phyloP scores from a whole-genome alignment of 2,797 vertebrate genomes.

The Forpus xanthops region DNA sequence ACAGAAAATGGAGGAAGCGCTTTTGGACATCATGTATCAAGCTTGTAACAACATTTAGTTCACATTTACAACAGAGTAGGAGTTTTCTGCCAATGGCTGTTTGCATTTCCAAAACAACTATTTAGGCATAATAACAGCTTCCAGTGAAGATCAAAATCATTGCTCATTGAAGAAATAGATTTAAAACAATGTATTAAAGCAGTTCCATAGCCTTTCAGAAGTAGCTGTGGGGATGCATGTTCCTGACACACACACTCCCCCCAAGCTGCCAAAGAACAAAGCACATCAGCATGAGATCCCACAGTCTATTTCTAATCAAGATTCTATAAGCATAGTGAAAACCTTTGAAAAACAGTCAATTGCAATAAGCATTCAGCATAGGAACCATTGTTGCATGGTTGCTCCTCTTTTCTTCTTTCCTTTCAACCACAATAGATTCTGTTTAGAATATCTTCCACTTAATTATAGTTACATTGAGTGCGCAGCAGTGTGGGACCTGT shows the following conservation, averaged over 20 bases:
- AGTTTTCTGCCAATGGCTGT: neutral
- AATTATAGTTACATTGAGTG: neutral
- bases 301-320: neutral
- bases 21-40: neutral
- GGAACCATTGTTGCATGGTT: neutral
- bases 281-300: neutral
- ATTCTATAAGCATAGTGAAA: neutral
- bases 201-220: neutral
- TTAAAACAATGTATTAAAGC: neutral
- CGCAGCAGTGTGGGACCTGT: neutral
- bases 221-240: neutral
- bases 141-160: neutral
- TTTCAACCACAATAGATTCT: neutral
- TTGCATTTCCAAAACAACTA: neutral
- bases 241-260: neutral
- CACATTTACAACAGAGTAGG: neutral
- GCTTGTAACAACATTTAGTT: neutral
- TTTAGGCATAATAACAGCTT: neutral
- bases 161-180: neutral
- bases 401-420: neutral
- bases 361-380: neutral
- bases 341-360: neutral
- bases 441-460: neutral
- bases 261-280: neutral
- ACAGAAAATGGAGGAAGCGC: neutral